Conservation (phyloP, 2,113 vertebrate genomes). For the Mystacornis crossleyi region DNA sequence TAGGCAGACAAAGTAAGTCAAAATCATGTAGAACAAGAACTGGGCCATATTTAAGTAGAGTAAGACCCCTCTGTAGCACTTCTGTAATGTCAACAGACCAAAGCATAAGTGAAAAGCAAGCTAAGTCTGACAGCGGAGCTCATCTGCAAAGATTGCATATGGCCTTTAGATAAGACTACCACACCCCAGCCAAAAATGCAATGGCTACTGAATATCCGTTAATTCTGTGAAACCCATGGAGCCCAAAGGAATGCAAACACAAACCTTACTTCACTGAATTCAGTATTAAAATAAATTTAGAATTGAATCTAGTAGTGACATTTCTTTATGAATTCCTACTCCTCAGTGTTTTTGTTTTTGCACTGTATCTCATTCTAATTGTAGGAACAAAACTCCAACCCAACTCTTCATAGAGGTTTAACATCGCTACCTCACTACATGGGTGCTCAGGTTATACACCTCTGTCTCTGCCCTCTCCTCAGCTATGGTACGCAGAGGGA, state of each 20-base stretch:
- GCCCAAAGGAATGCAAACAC: neutral
- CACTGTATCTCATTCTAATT: neutral
- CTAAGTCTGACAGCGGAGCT: neutral
- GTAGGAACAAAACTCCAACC: neutral
- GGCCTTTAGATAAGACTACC: neutral
- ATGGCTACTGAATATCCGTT: neutral
- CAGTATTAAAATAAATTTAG: neutral
- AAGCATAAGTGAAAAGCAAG: neutral
- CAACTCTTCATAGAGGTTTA: neutral
- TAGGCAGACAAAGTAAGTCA: neutral
- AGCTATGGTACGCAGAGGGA: rapidly evolving
- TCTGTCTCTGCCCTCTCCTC: neutral
- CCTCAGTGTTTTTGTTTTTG: neutral
- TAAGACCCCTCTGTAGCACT: neutral
- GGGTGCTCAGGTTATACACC: neutral
- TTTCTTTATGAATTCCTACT: neutral
- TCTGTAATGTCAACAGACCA: neutral
- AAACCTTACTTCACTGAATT: neutral
- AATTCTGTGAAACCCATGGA: neutral
- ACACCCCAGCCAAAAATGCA: neutral
- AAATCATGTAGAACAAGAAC: neutral
- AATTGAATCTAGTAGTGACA: neutral
- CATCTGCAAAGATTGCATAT: neutral
- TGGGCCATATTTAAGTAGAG: neutral
- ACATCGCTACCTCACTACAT: neutral